A percentile compares a stretch with the other conserved stretches of the same genome.
phyloP scores from a whole-genome alignment of 2,888 invertebrate genomes.

The Tridacna crocea region DNA sequence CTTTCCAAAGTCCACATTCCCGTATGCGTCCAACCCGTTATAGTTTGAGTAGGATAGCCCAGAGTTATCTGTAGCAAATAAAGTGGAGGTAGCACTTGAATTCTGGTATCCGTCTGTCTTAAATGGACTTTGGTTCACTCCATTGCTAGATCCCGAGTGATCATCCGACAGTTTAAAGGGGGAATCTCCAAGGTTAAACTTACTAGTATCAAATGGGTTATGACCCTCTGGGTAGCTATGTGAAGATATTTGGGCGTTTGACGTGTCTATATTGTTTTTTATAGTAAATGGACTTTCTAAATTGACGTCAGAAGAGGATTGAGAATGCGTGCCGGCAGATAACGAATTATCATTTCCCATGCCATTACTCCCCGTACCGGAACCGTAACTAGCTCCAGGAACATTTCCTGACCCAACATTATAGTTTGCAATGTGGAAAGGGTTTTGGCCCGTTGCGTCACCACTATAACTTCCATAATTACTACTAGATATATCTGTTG shows the following conservation, averaged over 20 bases:
- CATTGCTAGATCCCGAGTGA: neutral
- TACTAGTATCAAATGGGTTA: conserved; percentile 42
- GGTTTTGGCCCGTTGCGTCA: conserved; percentile 8
- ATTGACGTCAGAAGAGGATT: neutral
- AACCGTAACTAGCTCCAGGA: neutral
- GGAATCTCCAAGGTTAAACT: conserved; percentile 11
- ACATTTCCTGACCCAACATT: conserved; percentile 14
- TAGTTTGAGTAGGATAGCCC: neutral
- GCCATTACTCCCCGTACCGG: conserved; percentile 10
- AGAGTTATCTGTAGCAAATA: neutral
- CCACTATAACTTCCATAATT: conserved; percentile 30
- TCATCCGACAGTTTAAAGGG: conserved; percentile 3
- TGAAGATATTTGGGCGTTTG: neutral
- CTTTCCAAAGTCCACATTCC: conserved; percentile 46
- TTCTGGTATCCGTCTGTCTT: neutral
- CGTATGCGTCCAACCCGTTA: conserved; percentile 39
- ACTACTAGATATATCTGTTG: conserved; percentile 38
- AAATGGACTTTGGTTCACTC: neutral
- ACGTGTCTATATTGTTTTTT: conserved; percentile 10
- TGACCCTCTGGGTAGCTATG: conserved; percentile 22
- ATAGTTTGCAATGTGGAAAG: conserved; percentile 1
- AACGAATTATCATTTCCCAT: neutral
- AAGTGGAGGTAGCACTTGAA: neutral
- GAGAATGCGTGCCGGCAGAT: neutral
- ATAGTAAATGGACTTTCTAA: conserved; percentile 28